Percentiles rank a stretch among this genome's conserved stretches.
phyloP scores from a whole-genome alignment of 2,797 vertebrate genomes.

The Parauchenoglanis ngamensis region DNA sequence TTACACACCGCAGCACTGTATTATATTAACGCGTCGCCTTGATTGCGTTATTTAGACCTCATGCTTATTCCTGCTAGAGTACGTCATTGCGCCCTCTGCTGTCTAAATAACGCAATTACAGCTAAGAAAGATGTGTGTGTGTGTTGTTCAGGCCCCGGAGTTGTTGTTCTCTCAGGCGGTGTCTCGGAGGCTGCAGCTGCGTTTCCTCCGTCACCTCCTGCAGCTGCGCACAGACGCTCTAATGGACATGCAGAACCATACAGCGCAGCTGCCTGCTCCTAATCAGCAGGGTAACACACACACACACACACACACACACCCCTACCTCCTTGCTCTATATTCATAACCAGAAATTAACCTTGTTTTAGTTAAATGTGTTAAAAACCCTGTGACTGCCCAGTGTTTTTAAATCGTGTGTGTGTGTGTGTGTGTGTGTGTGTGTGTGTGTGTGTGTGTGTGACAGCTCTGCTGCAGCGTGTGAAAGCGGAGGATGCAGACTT shows the following conservation, averaged over 20 bases:
- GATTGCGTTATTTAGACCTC: too few relatives aligned
- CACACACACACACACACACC: background rate
- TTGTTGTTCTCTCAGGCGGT: conserved; percentile 66
- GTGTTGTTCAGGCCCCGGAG: conserved; percentile 73
- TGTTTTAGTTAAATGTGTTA: background rate
- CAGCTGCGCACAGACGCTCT: conserved; percentile 65
- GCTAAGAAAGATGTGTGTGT: too few relatives aligned
- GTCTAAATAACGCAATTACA: too few relatives aligned
- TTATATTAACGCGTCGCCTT: too few relatives aligned
- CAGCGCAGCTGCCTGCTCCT: conserved; percentile 62
- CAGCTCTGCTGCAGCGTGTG: conserved; percentile 72
- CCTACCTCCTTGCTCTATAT: background rate
- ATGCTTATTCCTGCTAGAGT: too few relatives aligned
- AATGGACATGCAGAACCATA: conserved; percentile 63
- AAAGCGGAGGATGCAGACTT: conserved; percentile 71
- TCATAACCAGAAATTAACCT: background rate
- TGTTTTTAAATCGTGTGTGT: background rate
- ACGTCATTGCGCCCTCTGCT: too few relatives aligned
- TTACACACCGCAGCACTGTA: background rate
- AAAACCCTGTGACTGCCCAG: background rate
- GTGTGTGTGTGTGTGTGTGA: background rate
- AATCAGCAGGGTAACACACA: conserved; percentile 71
- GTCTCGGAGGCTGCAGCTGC: conserved; percentile 69
- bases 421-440: background rate
- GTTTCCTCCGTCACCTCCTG: conserved; percentile 68